Conservation (phyloP, 2,113 vertebrate species). For the Rhombomys opimus region DNA sequence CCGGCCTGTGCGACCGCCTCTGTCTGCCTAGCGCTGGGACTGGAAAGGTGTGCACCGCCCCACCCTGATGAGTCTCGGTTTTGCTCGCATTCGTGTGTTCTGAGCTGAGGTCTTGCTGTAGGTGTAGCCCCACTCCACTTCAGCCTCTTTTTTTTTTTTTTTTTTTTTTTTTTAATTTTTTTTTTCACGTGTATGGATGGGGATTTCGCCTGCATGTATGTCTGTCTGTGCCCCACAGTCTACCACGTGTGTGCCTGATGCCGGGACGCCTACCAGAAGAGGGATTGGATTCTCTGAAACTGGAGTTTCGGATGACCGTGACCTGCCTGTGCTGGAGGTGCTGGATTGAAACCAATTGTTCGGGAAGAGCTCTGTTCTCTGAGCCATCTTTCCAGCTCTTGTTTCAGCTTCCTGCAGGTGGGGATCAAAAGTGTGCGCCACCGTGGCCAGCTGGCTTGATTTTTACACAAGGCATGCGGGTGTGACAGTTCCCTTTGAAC, state of each 20-base stretch:
- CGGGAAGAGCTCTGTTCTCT: not conserved
- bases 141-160: not conserved
- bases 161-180: not conserved
- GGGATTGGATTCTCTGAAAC: not conserved
- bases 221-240: not conserved
- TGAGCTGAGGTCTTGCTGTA: not conserved
- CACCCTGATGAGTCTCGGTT: not conserved
- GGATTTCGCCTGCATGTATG: not conserved
- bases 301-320: not conserved
- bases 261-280: not conserved
- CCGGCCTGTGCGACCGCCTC: too few relatives aligned
- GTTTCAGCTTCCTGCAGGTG: not conserved
- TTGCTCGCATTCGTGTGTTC: not conserved
- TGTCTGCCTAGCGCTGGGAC: not conserved
- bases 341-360: not conserved
- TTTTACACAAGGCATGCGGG: not conserved
- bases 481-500: not conserved
- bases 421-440: not conserved
- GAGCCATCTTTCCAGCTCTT: not conserved
- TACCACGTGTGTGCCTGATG: not conserved
- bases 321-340: not conserved
- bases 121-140: not conserved
- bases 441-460: not conserved
- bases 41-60: not conserved
- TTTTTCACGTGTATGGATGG: not conserved